These are phyloP conservation scores for Tachuris rubrigastra DNA, from an alignment of 2,113 vertebrate genomes.

Conservation along the genomic window DNA sequence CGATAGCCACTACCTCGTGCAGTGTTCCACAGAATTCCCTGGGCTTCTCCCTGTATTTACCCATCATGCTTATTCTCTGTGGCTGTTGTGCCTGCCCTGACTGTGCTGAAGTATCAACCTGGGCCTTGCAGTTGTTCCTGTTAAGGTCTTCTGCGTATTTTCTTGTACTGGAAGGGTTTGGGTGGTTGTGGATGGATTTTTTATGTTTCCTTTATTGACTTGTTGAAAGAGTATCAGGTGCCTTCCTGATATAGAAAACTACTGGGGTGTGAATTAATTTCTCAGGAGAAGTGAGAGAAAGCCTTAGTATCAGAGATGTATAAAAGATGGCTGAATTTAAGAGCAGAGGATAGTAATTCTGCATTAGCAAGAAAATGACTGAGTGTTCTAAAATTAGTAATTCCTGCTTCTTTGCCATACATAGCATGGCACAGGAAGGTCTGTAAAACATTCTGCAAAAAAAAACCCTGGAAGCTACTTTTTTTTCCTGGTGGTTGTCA, in stretches of 20 bases:
- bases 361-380: neutral
- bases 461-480: neutral
- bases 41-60: neutral
- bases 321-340: neutral
- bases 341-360: neutral
- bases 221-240: neutral
- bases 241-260: neutral
- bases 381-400: neutral
- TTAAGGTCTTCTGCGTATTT: neutral
- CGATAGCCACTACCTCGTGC: neutral
- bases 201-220: neutral
- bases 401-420: neutral
- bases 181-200: neutral
- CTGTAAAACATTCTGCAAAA: neutral
- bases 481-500: neutral
- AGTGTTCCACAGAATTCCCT: neutral
- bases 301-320: neutral
- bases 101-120: neutral
- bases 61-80: rapidly evolving
- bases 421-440: neutral
- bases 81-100: neutral
- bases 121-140: neutral
- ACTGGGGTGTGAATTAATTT: neutral
- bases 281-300: neutral
- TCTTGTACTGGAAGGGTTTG: neutral